Evolutionary conservation across 2,888 invertebrate species (phyloP).

Genomic region (Caprella mutica): DNA sequence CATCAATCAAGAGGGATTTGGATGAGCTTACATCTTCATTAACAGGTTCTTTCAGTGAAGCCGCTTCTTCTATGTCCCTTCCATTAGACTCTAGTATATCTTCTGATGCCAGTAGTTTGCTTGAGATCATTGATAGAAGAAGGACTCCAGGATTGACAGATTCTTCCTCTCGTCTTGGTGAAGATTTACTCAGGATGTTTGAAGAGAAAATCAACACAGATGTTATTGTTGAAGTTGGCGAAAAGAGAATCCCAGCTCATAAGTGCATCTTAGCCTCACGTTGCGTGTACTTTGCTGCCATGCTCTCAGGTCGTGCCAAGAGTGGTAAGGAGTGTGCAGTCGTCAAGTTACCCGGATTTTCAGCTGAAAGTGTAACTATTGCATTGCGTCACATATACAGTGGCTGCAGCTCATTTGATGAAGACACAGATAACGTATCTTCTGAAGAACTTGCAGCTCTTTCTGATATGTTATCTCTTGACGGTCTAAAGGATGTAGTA

Average conservation of each 20-base stretch:
- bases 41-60: constrained; percentile 18
- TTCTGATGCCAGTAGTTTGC: constrained; percentile 46
- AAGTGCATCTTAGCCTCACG: constrained; percentile 81
- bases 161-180: constrained; percentile 58
- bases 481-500: constrained; percentile 83
- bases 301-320: constrained; percentile 76
- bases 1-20: constrained; percentile 5
- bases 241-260: constrained; percentile 71
- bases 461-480: constrained; percentile 77
- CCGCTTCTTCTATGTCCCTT: not conserved
- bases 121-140: constrained; percentile 47
- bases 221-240: constrained; percentile 59
- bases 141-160: no score
- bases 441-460: constrained; percentile 75
- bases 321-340: no score
- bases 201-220: constrained; percentile 80
- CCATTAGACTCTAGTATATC: constrained; percentile 36
- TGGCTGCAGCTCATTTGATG: constrained; percentile 76
- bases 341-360: constrained; percentile 52
- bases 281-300: constrained; percentile 85
- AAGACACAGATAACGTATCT: constrained; percentile 68
- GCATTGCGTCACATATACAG: constrained; percentile 88
- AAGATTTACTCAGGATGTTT: constrained; percentile 81
- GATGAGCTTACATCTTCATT: constrained; percentile 19
- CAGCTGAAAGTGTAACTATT: constrained; percentile 76